Percentiles rank a stretch among this genome's conserved stretches.
Conservation (phyloP, 2,888 invertebrate genomes). For the Teleiodes luculella region DNA sequence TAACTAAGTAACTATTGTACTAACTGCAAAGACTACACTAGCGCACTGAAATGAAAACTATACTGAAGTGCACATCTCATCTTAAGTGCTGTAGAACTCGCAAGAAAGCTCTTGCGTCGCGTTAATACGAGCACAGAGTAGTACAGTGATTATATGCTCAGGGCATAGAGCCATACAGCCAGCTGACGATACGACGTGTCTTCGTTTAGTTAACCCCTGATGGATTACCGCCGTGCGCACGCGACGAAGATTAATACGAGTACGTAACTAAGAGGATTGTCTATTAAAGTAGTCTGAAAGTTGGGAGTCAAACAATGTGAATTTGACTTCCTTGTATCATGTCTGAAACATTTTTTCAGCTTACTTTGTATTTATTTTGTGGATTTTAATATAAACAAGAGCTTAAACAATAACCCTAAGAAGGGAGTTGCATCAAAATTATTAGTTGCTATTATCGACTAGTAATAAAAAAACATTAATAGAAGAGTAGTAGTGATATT, state of each 20-base stretch:
- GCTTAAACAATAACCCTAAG: too few relatives aligned
- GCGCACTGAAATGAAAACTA: background rate
- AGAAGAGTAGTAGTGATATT: too few relatives aligned
- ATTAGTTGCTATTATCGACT: too few relatives aligned
- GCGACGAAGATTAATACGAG: background rate
- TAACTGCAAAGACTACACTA: background rate
- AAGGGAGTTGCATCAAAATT: too few relatives aligned
- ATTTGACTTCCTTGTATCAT: too few relatives aligned
- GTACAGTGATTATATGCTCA: too few relatives aligned
- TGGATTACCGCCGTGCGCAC: constrained; percentile 13
- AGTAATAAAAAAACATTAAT: too few relatives aligned
- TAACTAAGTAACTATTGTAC: too few relatives aligned
- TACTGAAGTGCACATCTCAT: background rate
- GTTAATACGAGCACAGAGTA: constrained; percentile 4
- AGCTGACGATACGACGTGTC: constrained; percentile 14
- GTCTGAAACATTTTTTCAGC: too few relatives aligned
- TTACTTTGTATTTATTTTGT: too few relatives aligned
- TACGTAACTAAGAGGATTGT: background rate
- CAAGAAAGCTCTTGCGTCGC: background rate
- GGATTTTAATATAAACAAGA: too few relatives aligned
- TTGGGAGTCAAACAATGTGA: too few relatives aligned
- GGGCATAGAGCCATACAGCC: background rate
- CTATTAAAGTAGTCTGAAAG: background rate
- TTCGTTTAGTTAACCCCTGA: constrained; percentile 18
- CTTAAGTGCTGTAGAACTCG: background rate